Evolutionary conservation across 2,113 vertebrate species (phyloP).

Genomic region (Panthera uncia): DNA sequence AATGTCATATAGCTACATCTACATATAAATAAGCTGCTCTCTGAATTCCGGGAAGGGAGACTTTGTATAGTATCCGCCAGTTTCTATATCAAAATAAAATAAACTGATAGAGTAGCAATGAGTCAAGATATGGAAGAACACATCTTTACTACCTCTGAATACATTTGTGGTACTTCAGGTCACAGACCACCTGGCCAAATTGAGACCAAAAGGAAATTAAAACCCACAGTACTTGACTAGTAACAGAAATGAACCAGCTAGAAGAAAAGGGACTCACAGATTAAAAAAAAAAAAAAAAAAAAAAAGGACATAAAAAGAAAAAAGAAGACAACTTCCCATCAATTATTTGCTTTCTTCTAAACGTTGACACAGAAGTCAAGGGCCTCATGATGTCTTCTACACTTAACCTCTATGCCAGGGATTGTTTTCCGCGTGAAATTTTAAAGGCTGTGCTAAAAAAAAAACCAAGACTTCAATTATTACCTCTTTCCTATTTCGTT

Average conservation of each 20-base stretch:
- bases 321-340: background rate
- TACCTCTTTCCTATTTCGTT: background rate
- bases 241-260: background rate
- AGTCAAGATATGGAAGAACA: slow-evolving; percentile 33
- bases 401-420: background rate
- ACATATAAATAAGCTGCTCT: slow-evolving; percentile 88
- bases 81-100: slow-evolving; percentile 80
- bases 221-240: background rate
- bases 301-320: background rate
- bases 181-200: slow-evolving; percentile 30
- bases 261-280: background rate
- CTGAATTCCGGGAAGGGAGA: slow-evolving; percentile 71
- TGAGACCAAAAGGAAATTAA: slow-evolving; percentile 6
- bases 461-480: background rate
- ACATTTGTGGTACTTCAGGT: background rate
- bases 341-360: slow-evolving; percentile 19
- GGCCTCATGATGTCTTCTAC: background rate
- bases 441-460: background rate
- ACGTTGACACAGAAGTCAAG: background rate
- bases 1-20: slow-evolving; percentile 89
- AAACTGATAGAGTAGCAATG: slow-evolving; percentile 63
- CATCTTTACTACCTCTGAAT: slow-evolving; percentile 67
- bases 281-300: background rate
- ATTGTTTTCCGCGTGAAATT: background rate
- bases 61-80: slow-evolving; percentile 65